phyloP scores from a whole-genome alignment of 2,888 invertebrate species.

The Leistus spinibarbis region DNA sequence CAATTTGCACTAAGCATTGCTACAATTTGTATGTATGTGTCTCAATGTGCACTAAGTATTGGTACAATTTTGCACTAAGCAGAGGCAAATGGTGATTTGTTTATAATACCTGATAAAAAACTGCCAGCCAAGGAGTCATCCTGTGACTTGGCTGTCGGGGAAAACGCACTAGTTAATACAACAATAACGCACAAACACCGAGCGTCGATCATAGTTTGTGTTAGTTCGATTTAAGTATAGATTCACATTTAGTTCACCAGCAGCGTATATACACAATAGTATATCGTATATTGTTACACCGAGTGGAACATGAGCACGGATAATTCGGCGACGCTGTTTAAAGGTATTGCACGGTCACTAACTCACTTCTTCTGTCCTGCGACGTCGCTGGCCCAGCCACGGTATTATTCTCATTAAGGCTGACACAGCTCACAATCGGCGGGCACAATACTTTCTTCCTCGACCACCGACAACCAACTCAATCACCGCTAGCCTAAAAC shows the following conservation, averaged over 20 bases:
- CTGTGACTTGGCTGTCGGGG: constrained; percentile 56
- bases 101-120: constrained; percentile 74
- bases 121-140: constrained; percentile 84
- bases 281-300: background rate
- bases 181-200: constrained; percentile 43
- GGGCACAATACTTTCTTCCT: constrained; percentile 8
- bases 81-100: background rate
- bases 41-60: too few species aligned
- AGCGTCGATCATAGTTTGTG: constrained; percentile 24
- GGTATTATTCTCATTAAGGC: constrained; percentile 2
- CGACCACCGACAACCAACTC: background rate
- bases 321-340: background rate
- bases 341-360: background rate
- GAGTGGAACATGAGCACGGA: background rate
- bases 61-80: too few species aligned
- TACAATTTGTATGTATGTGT: too few species aligned
- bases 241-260: constrained; percentile 1
- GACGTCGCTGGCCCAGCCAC: constrained; percentile 3
- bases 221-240: background rate
- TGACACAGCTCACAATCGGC: background rate
- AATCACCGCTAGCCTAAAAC: background rate
- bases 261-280: background rate
- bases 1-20: too few species aligned
- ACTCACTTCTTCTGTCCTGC: background rate
- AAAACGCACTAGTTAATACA: constrained; percentile 48